Evolutionary conservation across 2,888 invertebrate genomes (phyloP), one percentile per base, ranked within the genome.

Genomic region (Thymelicus sylvestris): DNA sequence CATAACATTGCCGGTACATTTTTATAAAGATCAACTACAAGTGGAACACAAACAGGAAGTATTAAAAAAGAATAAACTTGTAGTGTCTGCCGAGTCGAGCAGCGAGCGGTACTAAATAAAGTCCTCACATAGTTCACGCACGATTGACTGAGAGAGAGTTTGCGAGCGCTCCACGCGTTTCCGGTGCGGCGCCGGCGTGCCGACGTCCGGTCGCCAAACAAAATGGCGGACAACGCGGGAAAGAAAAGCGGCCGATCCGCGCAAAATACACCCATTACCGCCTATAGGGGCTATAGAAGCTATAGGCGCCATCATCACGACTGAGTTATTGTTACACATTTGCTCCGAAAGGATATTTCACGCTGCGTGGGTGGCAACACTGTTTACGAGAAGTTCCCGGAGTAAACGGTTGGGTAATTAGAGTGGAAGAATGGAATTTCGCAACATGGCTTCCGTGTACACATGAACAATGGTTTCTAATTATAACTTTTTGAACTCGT

Each of bases 181-280:
- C 86, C 86, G 86, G 85, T 76, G 79, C 81, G 90, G 91, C 91
- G 91, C 87, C 91, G 87, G 74, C 78, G 74, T 80, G 91, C 84
- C 91, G 89, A 90, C 91, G 89, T 86, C 90, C 89, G 87, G 75
- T 48, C 38, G 66, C 66, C 52, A 80, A 83, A 83, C 82, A 85
- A 85, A 84, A 83, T 84, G 75, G 75, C 75, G 72, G 74, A 52
- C 73, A 67, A 60, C 61, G 72, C 50, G 67, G 48, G 55, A 81
- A 80, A 79, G 75, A 80, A 78, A 63, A 62, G 48, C 44, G 80
- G 82, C 67, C 67, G 60, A 60, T 52, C 38, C 67, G 60, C 67
- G 67, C 61, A 59, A 83, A 84, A 83, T 81, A 83, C 79, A 73
- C 50, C 50, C 85, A 88, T 87, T 87, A 86, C 85, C 81, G 83